Base-by-base conservation (phyloP, 2,797 vertebrate genomes). In the Nasua narica region DNA sequence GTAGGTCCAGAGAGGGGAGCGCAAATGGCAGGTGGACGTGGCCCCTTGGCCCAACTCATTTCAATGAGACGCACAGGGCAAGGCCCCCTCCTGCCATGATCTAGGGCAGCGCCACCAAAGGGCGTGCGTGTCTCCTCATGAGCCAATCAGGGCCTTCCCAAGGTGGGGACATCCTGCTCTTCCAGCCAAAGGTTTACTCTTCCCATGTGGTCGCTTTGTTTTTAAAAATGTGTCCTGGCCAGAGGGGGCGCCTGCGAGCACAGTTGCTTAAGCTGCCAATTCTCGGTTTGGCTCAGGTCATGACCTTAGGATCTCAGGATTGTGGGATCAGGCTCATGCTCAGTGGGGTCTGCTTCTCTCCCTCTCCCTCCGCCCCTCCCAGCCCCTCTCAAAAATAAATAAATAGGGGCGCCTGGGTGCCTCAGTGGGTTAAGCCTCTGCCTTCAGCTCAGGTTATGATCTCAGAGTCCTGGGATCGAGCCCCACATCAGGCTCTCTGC, bases 1-100 rank as follows among this genome's bases (percentile, higher is more conserved):
- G 9, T 18, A 35, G 25, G 19, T 58, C 43, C 54, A 21, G 46
- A 69, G 7, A 13, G 35, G 15, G 7, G 12, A 21, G 43, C 8
- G 1, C 65, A 58, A 12, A 27, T 0, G 2, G 5, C 77, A 32
- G 58, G 15, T 0, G 27, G 21, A 43, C n/a, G 35, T 0, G 0
- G 58, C 25, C 40, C 27, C 58, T n/a, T 0, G 1, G 29, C 72
- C 46, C 16, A 0, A 29, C 25, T 32, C 37, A 2, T 13, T 46
- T 50, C 2, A 0, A 1, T 5, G 58, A 84, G 46, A 65, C 25
- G 43, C 46, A 27, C n/a, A 7, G 7, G 58, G 27, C 25, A 46
- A 67, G 40, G 62, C 2, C 11, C 7, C 8, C n/a, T 35, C n/a
- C 12, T 2, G 40, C 11, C 6, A 0, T 0, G 25, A 14, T 37